Base-by-base conservation (phyloP, 1,140 invertebrate species). In the Drosophila murphyi region DNA sequence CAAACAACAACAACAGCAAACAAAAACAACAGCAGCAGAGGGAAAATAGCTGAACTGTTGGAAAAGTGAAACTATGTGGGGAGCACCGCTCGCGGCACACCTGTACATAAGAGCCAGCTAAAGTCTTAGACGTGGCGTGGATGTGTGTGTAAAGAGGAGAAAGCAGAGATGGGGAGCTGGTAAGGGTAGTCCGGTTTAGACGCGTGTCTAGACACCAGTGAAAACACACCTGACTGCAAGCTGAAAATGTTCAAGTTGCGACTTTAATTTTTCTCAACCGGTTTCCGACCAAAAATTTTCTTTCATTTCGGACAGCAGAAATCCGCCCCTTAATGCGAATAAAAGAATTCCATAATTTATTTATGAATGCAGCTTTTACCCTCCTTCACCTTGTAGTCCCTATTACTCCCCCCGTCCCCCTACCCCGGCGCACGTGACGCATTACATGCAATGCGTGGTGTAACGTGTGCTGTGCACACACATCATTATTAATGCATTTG, bases 401-500 rank as follows among this genome's bases (percentile, higher is more conserved):
- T 31, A 8, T 4, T 31, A 7, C 31, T 20, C 4, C 3, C 28
- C 29, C 12, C 8, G 2, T 2, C 2, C 6, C 12, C 29, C 10
- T 41, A 8, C 7, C 6, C 34, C 3, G 12, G 32, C 52, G 50
- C 65, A 88, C 77, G 83, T 77, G 71, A 88, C 77, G 80, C 83
- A 79, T 82, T 88, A 78, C 82, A 80, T 88, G 83, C 80, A 88
- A 45, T 63, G 71, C 59, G 67, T 74, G 54, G 48, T 57, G 50
- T 88, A 82, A 72, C 82, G 79, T 88, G 83, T 71, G 71, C 82
- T 72, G 52, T 63, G 61, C 71, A 82, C 83, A 83, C 80, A 88
- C 85, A 80, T 88, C 80, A 82, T 87, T 87, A 87, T 86, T 87
- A 87, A 87, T 87, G 83, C 82, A 87, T 87, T 82, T 71, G 61